Percentiles rank a stretch among this genome's conserved stretches.
phyloP scores from a whole-genome alignment of 2,797 vertebrate genomes.

The Darevskia nairensis region DNA sequence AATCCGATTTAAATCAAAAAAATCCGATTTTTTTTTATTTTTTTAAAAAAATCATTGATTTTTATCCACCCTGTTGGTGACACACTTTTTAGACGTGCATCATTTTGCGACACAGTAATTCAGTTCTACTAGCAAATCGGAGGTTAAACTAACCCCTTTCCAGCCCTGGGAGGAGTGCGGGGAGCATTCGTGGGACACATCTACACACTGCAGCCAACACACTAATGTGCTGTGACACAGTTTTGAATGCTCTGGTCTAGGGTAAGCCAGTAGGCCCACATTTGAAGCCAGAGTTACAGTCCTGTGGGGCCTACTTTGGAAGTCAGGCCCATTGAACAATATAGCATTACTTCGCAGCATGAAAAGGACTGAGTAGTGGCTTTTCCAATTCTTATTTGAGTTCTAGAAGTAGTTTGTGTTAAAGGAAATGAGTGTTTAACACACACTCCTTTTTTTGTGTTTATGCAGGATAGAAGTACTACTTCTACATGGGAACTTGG shows the following conservation, averaged over 20 bases:
- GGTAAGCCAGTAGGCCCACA: background rate
- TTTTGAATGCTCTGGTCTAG: background rate
- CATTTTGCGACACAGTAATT: no score
- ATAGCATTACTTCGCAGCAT: background rate
- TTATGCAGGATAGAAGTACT: constrained; percentile 85
- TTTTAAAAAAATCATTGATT: no score
- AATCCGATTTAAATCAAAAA: no score
- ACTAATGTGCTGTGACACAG: no score
- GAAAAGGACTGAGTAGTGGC: background rate
- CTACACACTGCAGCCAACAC: no score
- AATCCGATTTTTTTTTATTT: no score
- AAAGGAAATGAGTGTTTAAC: background rate
- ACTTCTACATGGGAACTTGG: constrained; percentile 88
- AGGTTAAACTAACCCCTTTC: no score
- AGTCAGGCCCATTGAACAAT: background rate
- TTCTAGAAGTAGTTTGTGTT: background rate
- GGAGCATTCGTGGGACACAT: no score
- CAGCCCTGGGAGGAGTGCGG: no score
- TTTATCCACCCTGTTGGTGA: no score
- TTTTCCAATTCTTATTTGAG: background rate
- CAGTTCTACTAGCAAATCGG: no score
- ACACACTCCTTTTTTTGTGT: background rate
- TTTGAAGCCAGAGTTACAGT: background rate
- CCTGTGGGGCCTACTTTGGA: background rate
- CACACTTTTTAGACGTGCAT: no score